These are phyloP conservation scores for Himalopsyche anomala DNA, from an alignment of 2,888 invertebrate genomes.

Conservation along the genomic window DNA sequence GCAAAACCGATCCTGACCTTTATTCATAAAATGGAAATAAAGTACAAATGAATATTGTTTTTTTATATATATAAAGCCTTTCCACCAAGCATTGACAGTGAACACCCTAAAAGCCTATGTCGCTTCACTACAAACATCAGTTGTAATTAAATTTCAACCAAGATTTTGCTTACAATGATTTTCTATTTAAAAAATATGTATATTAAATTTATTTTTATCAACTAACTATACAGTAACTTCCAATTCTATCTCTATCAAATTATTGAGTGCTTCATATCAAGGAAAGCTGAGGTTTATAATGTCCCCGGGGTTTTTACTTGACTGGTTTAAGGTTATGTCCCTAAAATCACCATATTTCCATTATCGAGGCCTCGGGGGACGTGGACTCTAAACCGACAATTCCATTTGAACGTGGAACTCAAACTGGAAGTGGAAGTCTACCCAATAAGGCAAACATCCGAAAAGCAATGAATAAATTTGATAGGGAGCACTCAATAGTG, in stretches of 20 bases:
- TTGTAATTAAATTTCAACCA: too few relatives aligned
- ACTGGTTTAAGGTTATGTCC: conserved; percentile 25
- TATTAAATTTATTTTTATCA: not conserved
- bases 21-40: too few relatives aligned
- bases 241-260: not conserved
- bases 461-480: conserved; percentile 60
- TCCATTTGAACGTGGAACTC: conserved; percentile 13
- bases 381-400: not conserved
- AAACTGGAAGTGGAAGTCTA: conserved; percentile 22
- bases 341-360: conserved; percentile 34
- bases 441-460: conserved; percentile 48
- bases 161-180: too few relatives aligned
- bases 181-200: too few relatives aligned
- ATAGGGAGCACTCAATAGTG: conserved; percentile 21
- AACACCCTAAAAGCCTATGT: too few relatives aligned
- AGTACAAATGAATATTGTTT: too few relatives aligned
- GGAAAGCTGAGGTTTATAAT: conserved; percentile 1
- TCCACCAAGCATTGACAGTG: too few relatives aligned
- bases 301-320: not conserved
- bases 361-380: conserved; percentile 3
- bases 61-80: too few relatives aligned
- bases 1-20: too few relatives aligned
- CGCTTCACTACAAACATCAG: too few relatives aligned
- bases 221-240: not conserved
- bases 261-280: conserved; percentile 8